A percentile compares a stretch with the other conserved stretches of the same genome.
Evolutionary conservation across 2,113 vertebrate genomes (phyloP).

Genomic region (Sylvilagus bachmani): DNA sequence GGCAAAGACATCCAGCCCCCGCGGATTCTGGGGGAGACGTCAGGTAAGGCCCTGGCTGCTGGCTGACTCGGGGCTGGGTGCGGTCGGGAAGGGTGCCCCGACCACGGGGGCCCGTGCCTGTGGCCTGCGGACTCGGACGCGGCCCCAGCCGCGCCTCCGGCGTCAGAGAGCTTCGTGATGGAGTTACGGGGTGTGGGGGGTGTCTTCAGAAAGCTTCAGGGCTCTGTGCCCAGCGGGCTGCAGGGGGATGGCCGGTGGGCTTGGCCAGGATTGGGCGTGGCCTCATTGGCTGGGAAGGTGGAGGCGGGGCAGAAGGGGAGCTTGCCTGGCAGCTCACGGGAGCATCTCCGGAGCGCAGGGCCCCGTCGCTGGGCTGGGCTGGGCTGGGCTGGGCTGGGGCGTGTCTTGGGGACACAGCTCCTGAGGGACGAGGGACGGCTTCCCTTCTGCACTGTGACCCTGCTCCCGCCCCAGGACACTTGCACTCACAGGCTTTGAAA

Average conservation of each 20-base stretch:
- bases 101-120: no score
- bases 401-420: no score
- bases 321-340: fast-evolving
- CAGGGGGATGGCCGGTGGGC: fast-evolving
- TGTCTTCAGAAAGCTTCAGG: background rate
- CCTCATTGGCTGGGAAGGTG: background rate
- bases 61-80: no score
- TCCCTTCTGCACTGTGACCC: no score
- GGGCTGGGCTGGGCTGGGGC: no score
- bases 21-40: slow-evolving; percentile 87
- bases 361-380: no score
- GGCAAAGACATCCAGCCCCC: slow-evolving; percentile 85
- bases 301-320: background rate
- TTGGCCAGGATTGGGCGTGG: no score
- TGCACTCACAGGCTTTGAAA: no score
- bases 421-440: no score
- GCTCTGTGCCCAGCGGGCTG: fast-evolving
- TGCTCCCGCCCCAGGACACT: no score
- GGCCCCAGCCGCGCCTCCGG: background rate
- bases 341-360: fast-evolving
- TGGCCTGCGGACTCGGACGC: no score
- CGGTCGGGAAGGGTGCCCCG: background rate
- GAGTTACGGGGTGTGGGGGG: fast-evolving
- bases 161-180: fast-evolving
- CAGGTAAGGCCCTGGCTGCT: slow-evolving; percentile 81